Evolutionary conservation across 1,140 invertebrate species (phyloP).

Genomic region (Drosophila lini): DNA sequence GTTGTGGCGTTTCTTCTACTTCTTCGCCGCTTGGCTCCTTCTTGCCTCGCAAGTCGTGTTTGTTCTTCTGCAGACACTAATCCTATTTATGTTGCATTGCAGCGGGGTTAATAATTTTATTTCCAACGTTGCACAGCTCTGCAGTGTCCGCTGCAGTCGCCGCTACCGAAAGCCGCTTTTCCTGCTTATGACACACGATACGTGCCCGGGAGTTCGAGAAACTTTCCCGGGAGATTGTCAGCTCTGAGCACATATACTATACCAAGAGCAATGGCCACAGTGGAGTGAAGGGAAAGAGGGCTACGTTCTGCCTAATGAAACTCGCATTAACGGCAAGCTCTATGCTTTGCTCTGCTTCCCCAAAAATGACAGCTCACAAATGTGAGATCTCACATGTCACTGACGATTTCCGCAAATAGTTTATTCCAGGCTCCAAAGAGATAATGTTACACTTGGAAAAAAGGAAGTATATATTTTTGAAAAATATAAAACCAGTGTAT

Average conservation of each 20-base stretch:
- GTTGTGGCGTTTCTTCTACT: conserved; percentile 35
- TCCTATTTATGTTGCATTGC: conserved; percentile 83
- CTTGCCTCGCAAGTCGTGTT: conserved; percentile 28
- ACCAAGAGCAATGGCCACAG: conserved; percentile 36
- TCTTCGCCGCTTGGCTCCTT: conserved; percentile 2
- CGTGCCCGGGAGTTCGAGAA: conserved; percentile 62
- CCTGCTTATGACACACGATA: conserved; percentile 79
- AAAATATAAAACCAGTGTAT: too few species aligned
- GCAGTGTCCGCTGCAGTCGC: conserved; percentile 54
- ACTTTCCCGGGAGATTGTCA: conserved; percentile 46
- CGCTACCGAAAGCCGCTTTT: conserved; percentile 51
- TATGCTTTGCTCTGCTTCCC: not conserved
- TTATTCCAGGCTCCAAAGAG: not conserved
- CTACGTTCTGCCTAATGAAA: conserved; percentile 55
- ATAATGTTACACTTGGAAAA: conserved; percentile 16
- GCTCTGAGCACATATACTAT: conserved; percentile 2
- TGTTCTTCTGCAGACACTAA: conserved; percentile 74
- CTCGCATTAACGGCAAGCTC: conserved; percentile 37
- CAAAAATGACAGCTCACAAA: conserved; percentile 31
- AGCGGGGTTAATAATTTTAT: conserved; percentile 84
- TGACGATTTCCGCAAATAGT: conserved; percentile 28
- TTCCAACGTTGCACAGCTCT: conserved; percentile 65
- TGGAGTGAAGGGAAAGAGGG: too few species aligned
- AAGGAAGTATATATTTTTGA: not conserved
- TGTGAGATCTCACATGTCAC: conserved; percentile 38